These are phyloP conservation scores for Struthidea cinerea DNA, from an alignment of 2,113 vertebrate species.

Conservation along the genomic window DNA sequence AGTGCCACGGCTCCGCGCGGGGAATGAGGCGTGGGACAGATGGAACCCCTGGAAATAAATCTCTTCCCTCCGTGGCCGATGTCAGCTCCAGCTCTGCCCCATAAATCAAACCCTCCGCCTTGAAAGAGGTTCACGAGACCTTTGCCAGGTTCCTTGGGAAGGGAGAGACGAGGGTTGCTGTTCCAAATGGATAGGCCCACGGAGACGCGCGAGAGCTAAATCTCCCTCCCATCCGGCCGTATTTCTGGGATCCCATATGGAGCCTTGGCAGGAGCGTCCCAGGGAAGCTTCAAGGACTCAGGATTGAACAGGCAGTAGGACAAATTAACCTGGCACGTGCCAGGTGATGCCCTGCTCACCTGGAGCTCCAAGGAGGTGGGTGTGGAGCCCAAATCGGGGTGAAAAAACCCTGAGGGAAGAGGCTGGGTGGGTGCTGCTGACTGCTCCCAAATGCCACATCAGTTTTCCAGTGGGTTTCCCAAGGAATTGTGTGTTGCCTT, in stretches of 20 bases:
- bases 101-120: constrained; percentile 31
- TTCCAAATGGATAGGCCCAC: constrained; percentile 45
- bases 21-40: background rate
- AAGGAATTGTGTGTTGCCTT: background rate
- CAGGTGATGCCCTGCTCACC: background rate
- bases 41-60: background rate
- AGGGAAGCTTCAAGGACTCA: constrained; percentile 21
- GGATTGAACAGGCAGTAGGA: constrained; percentile 13
- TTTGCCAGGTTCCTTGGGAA: constrained; percentile 55
- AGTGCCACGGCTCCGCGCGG: background rate
- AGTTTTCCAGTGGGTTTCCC: background rate
- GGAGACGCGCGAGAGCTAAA: constrained; percentile 26
- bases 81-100: background rate
- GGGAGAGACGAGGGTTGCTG: constrained; percentile 9
- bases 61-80: background rate
- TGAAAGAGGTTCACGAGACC: constrained; percentile 25
- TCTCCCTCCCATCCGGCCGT: background rate
- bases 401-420: background rate
- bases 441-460: background rate
- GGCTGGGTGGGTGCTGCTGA: background rate
- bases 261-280: constrained; percentile 48
- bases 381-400: fast-evolving
- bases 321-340: constrained; percentile 30
- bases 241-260: constrained; percentile 67
- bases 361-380: background rate